phyloP scores from a whole-genome alignment of 2,113 vertebrate species.

The Epinephelus fuscoguttatus region DNA sequence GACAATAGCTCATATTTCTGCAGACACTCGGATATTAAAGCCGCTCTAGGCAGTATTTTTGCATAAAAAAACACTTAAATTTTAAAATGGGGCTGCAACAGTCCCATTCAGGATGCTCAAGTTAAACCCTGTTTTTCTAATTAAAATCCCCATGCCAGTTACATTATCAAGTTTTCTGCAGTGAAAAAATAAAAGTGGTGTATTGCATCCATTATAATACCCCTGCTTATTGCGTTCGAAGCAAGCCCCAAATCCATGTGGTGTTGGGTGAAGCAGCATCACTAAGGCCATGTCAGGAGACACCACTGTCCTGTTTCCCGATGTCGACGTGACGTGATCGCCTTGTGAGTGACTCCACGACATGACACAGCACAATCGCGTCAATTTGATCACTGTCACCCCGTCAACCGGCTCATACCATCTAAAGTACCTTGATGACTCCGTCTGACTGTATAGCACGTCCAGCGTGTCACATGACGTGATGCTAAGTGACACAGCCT shows the following conservation, averaged over 20 bases:
- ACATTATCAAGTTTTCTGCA: neutral
- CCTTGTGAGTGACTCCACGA: neutral
- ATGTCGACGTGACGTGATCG: neutral
- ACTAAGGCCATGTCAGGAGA: neutral
- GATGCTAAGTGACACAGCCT: slow-evolving; percentile 19
- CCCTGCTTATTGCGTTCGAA: neutral
- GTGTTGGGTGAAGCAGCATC: neutral
- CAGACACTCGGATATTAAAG: neutral
- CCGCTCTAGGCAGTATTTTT: neutral
- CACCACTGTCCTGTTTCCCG: neutral
- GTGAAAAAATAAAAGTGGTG: neutral
- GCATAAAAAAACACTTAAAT: neutral
- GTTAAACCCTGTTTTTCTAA: neutral
- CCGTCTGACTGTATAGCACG: neutral
- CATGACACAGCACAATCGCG: neutral
- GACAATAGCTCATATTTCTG: slow-evolving; percentile 17
- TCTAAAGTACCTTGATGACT: neutral
- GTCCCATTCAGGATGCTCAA: neutral
- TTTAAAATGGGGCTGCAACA: too few relatives aligned
- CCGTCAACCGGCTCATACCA: too few relatives aligned
- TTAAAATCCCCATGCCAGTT: neutral
- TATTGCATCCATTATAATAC: neutral
- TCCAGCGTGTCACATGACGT: slow-evolving; percentile 1
- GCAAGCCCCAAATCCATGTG: too few relatives aligned
- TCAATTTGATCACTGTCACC: neutral